These are phyloP conservation scores for Tenthredo distinguenda DNA, from an alignment of 2,888 invertebrate genomes.

Conservation along the genomic window DNA sequence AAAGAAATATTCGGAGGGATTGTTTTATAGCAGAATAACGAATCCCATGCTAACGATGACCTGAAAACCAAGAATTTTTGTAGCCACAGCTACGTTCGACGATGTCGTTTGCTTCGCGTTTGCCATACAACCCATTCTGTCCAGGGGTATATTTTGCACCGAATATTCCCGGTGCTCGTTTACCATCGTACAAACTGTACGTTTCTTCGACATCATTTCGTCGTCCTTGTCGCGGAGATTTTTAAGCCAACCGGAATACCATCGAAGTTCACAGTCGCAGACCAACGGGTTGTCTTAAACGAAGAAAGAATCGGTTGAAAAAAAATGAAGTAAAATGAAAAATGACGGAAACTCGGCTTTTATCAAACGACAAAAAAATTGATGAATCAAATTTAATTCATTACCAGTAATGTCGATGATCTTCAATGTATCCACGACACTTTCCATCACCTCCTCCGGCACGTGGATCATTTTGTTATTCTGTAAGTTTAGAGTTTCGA, in stretches of 20 bases:
- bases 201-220: constrained; percentile 93
- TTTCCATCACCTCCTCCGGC: constrained; percentile 93
- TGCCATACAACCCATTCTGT: constrained; percentile 91
- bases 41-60: constrained; percentile 2
- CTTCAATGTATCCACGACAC: constrained; percentile 91
- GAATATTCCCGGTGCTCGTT: constrained; percentile 91
- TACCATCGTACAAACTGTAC: constrained; percentile 90
- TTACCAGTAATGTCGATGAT: constrained; percentile 94
- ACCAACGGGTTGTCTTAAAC: constrained; percentile 90
- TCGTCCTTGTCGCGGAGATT: constrained; percentile 90
- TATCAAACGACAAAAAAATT: not conserved
- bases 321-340: not conserved
- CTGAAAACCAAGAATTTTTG: constrained; percentile 37
- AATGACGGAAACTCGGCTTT: not conserved
- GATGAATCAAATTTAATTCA: constrained; percentile 55
- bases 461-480: constrained; percentile 92
- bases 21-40: constrained; percentile 14
- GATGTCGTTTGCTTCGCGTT: constrained; percentile 70
- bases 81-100: constrained; percentile 52
- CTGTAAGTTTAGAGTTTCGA: constrained; percentile 93
- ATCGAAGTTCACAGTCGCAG: constrained; percentile 93
- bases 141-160: constrained; percentile 89
- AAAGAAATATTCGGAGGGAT: not conserved
- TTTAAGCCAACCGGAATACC: constrained; percentile 92
- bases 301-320: not conserved